Conservation (phyloP, 2,113 vertebrate species). For the Macquaria ambigua region DNA sequence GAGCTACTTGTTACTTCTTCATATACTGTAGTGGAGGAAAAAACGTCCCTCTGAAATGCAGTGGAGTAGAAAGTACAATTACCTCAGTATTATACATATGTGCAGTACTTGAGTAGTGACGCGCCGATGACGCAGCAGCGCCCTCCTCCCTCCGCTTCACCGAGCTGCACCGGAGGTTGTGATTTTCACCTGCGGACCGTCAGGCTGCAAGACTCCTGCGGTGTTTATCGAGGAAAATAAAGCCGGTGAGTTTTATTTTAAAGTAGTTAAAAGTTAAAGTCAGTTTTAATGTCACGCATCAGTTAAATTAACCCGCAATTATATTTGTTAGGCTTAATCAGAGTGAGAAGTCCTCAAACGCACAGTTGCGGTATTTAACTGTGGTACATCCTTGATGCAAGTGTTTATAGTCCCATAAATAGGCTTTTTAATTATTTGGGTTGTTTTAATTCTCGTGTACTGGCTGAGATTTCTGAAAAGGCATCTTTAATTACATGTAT, state of each 20-base stretch:
- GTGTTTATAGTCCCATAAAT: background rate
- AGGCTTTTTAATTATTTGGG: slow-evolving; percentile 25
- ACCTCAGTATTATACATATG: too few relatives aligned
- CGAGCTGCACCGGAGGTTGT: background rate
- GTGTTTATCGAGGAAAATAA: background rate
- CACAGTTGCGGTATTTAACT: too few relatives aligned
- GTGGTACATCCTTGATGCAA: background rate
- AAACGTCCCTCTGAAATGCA: too few relatives aligned
- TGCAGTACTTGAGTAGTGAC: background rate
- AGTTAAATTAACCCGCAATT: background rate
- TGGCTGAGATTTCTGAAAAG: background rate
- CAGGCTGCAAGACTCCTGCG: background rate
- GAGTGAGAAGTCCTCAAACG: too few relatives aligned
- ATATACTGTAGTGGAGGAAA: too few relatives aligned
- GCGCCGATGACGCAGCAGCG: slow-evolving; percentile 6
- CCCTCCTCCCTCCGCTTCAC: slow-evolving; percentile 2
- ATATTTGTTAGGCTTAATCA: background rate
- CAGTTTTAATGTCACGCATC: background rate
- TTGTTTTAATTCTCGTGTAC: slow-evolving; percentile 3
- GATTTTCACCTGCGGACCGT: background rate
- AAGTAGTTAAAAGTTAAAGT: background rate
- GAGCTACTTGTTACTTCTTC: too few relatives aligned
- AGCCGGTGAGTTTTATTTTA: slow-evolving; percentile 31
- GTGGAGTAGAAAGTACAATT: too few relatives aligned
- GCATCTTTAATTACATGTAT: too few relatives aligned